A percentile compares a stretch with the other conserved stretches of the same genome.
Conservation (phyloP, 2,113 vertebrate species). For the Stigmatopora argus region DNA sequence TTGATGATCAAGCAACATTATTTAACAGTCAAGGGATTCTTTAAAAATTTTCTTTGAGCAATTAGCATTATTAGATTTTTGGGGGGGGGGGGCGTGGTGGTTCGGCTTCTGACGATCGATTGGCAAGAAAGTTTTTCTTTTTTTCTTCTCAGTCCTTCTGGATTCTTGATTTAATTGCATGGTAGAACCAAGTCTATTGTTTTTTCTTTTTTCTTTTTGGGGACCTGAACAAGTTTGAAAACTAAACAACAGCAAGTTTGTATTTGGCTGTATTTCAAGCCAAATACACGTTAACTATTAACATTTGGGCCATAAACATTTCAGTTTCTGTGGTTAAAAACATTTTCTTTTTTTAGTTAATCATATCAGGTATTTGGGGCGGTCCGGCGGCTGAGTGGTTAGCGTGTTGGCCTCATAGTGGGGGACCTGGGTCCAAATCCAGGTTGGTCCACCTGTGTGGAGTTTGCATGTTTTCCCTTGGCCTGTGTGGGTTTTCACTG, state of each 20-base stretch:
- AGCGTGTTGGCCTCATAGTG: no score
- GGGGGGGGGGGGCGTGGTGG: no score
- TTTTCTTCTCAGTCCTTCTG: background rate
- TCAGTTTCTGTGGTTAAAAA: no score
- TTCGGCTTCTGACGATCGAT: background rate
- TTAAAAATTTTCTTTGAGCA: background rate
- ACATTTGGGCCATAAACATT: no score
- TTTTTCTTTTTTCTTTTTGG: background rate
- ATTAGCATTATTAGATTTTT: background rate
- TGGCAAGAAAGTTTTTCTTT: background rate
- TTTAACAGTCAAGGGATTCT: background rate
- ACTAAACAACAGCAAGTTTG: background rate
- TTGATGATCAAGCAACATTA: background rate
- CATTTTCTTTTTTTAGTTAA: no score
- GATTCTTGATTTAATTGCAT: background rate
- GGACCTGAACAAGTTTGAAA: background rate
- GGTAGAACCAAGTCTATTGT: background rate
- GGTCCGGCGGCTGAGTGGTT: no score
- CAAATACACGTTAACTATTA: no score
- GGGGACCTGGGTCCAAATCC: no score
- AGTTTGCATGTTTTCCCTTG: no score
- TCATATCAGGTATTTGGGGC: no score
- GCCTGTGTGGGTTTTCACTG: no score
- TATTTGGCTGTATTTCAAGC: background rate
- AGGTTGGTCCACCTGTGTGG: no score